Base-by-base conservation (phyloP, 2,113 vertebrate species). In the Limnothrissa miodon region DNA sequence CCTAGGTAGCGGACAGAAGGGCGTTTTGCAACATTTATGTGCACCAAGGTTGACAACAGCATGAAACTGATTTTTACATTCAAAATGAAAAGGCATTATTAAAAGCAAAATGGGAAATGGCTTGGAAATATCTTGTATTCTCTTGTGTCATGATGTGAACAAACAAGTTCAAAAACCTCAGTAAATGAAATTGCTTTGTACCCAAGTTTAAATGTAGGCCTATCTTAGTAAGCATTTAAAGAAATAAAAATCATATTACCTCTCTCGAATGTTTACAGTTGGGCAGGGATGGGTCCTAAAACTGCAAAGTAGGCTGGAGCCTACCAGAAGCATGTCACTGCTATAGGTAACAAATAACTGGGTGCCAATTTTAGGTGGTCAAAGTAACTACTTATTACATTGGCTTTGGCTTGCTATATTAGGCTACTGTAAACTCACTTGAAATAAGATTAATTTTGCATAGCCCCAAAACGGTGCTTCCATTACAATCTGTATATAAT, bases 21-120 rank as follows among this genome's bases (percentile, higher is more conserved):
- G 78, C 82, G 25, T 56, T 81, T 45, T 81, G 33, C 6, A 66
- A 83, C 15, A 45, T 74, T 78, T 53, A 78, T 70, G 44, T 29
- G 33, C 45, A 9, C 33, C 23, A 19, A 74, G 66, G 29, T 74
- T 74, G 0, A 3, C 29, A 29, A 74, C 29, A 33, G 13, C 5
- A 4, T 10, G 59, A 25, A 36, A 56, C 19, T 56, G 51, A 56
- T 23, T 21, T 23, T 4, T 23, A 23, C 46, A 5, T 56, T 23
- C 7, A 56, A 4, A 70, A 11, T n/a, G 36, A 33, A 70, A 13
- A 13, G 4, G 1, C 9, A 11, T 10, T 0, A 9, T 4, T 9
- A 74, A 74, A n/a, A n/a, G n/a, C n/a, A n/a, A n/a, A n/a, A n/a
- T n/a, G n/a, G n/a, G n/a, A n/a, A n/a, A n/a, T n/a, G n/a, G n/a